Base-by-base conservation (phyloP, 2,888 invertebrate species). In the Girardia tigrina region DNA sequence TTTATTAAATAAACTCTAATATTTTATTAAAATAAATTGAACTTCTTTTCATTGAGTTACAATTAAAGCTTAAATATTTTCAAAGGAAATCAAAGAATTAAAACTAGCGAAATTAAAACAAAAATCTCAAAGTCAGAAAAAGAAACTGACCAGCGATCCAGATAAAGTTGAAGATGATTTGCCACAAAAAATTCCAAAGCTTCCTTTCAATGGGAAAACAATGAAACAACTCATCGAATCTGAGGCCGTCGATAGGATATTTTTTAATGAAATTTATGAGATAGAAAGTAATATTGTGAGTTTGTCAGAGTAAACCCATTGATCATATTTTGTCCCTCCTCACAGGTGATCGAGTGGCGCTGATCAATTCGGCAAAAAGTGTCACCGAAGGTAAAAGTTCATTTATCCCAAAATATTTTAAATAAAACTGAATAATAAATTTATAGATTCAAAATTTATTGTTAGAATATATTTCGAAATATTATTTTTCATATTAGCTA, bases 211-310 rank as follows among this genome's bases (percentile, higher is more conserved):
- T 56, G 4, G 20, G 4, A 56, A 56, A 56, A 56, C 56, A 8
- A 56, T 56, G 56, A 56, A 56, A 56, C 56, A 56, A n/a, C n/a
- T 56, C n/a, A 56, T 56, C 4, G 56, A 56, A 56, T 56, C 56
- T 8, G 56, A 56, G 23, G 56, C 56, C 6, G 56, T 56, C 36
- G 56, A 56, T 56, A 56, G 56, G n/a, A 56, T 6, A 20, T 56
- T 56, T 56, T 56, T 56, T 16, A 56, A 56, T 56, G 56, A 56
- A 56, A 56, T 56, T 8, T 56, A 56, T 56, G 56, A 56, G 23
- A n/a, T 56, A 4, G 56, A 56, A 56, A 56, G 56, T 56, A 56
- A 56, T 56, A 56, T 12, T 56, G 8, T 56, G n/a, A 56, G n/a
- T n/a, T n/a, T n/a, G n/a, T n/a, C n/a, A n/a, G n/a, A n/a, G n/a